Base-by-base conservation (phyloP, 2,113 vertebrate species). In the Marmota flaviventris region DNA sequence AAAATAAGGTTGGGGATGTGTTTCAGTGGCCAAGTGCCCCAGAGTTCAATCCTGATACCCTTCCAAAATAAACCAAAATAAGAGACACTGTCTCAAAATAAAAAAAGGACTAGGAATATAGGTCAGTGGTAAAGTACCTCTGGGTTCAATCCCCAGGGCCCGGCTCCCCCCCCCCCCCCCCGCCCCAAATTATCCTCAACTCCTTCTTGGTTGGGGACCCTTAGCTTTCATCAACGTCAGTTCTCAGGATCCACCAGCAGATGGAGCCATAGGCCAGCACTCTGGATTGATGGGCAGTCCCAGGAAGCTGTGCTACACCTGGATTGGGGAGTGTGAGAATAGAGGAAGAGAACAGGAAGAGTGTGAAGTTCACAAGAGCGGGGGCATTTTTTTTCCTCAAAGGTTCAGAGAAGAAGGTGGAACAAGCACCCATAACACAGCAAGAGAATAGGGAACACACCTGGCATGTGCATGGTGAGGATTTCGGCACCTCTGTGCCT, bases 251-350 rank as follows among this genome's bases (percentile, higher is more conserved):
- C 2, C 1, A 37, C 93, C 98, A 96, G 91, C 53, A 98, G 98
- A n/a, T 89, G 97, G 97, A 42, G 89, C 89, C 86, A 90, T 27
- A 93, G 83, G 72, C 93, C 93, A 88, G 20, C 56, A 37, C 13
- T 12, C 65, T 51, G 13, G 18, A 24, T 51, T 12, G 12, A 8
- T 32, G 32, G 27, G 34, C 2, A 5, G 1, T 32, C 42, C 67
- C 22, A n/a, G 18, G 2, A 2, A 34, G 24, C 25, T 22, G 42
- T 48, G 82, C 70, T 16, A 14, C 7, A 37, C 2, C 20, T 34
- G 58, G 39, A 1, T 1, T 48, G 32, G 39, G n/a, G 56, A 1
- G 27, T 10, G 48, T 29, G 5, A 20, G 78, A n/a, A 1, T 6
- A 9, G 32, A 45, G 65, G 34, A 1, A 37, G n/a, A 16, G 27